These are phyloP conservation scores for Aphelenchoides fujianensis DNA, from an alignment of 1,140 invertebrate genomes.

Conservation along the genomic window DNA sequence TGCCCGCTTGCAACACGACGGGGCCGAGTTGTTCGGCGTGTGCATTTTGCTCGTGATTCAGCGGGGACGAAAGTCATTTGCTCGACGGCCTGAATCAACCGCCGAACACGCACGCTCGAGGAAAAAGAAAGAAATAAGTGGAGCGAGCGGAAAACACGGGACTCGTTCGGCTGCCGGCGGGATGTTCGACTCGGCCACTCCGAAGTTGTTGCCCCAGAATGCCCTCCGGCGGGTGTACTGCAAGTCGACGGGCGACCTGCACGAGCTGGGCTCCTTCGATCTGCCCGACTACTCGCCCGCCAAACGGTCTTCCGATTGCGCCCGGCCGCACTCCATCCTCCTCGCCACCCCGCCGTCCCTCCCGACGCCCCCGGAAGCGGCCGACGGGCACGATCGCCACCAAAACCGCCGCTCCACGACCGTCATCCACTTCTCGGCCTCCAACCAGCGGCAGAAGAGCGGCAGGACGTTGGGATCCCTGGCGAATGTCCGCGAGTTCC, in stretches of 20 bases:
- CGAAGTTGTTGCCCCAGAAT: neutral
- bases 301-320: neutral
- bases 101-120: neutral
- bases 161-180: neutral
- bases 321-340: neutral
- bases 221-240: neutral
- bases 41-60: neutral
- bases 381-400: neutral
- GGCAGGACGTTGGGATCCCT: conserved; percentile 5
- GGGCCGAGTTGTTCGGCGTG: neutral
- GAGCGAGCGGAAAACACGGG: neutral
- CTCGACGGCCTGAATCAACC: neutral
- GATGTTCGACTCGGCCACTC: neutral
- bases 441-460: neutral
- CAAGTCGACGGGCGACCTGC: conserved; percentile 10
- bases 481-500: conserved; percentile 10
- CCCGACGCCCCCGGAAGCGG: neutral
- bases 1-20: neutral
- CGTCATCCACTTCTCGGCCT: conserved; percentile 1
- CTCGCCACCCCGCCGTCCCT: neutral
- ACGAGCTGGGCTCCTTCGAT: neutral
- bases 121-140: neutral
- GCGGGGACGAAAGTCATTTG: neutral
- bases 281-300: neutral
- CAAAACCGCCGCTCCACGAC: conserved; percentile 1